Conservation (phyloP, 2,113 vertebrate species). For the Helogale parvula region DNA sequence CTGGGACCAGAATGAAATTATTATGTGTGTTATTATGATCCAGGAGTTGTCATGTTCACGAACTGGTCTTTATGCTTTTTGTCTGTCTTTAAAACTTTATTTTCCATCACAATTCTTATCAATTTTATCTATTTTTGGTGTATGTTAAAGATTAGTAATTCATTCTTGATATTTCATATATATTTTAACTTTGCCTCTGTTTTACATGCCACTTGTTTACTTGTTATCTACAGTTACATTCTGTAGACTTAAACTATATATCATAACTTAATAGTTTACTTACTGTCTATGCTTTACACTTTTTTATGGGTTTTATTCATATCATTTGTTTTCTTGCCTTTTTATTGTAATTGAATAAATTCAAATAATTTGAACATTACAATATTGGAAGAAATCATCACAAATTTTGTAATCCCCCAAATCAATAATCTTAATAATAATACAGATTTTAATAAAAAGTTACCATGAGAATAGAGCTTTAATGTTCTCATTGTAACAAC, state of each 20-base stretch:
- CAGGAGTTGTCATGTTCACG: neutral
- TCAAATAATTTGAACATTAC: neutral
- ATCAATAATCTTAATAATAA: neutral
- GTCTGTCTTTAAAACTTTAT: neutral
- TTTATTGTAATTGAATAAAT: neutral
- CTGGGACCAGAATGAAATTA: neutral
- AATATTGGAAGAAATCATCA: neutral
- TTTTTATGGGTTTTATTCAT: neutral
- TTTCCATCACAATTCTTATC: neutral
- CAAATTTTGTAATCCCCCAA: conserved; percentile 2
- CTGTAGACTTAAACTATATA: neutral
- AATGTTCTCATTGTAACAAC: neutral
- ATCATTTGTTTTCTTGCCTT: neutral
- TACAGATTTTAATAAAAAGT: neutral
- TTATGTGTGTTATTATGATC: neutral
- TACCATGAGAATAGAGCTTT: neutral
- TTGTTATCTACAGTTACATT: neutral
- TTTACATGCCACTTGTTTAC: neutral
- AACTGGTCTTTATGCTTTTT: neutral
- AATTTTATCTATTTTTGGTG: neutral
- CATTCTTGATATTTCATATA: neutral
- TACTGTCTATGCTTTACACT: neutral
- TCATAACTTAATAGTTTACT: neutral
- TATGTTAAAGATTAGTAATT: neutral
- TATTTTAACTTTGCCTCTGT: neutral